Conservation (phyloP, 1,140 invertebrate species). For the Macrobrachium rosenbergii region DNA sequence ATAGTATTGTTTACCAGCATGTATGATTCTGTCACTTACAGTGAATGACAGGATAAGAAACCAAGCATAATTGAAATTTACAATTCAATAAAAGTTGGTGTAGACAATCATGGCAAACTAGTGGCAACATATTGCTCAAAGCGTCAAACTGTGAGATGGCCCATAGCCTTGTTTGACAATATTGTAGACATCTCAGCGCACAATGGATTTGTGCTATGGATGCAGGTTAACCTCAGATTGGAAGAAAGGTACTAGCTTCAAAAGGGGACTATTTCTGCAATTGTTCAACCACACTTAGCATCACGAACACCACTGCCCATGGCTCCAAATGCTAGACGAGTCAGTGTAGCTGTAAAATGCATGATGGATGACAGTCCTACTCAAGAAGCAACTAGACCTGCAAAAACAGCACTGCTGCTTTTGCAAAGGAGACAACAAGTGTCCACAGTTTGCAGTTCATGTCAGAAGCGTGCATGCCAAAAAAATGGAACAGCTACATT, state of each 20-base stretch:
- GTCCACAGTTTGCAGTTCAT: background rate
- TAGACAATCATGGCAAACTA: slow-evolving; percentile 22
- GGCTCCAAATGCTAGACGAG: slow-evolving; percentile 5
- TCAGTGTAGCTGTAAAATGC: background rate
- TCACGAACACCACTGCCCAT: background rate
- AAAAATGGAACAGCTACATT: background rate
- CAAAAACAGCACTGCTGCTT: background rate
- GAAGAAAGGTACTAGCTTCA: background rate
- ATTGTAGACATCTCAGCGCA: background rate
- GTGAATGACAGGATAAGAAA: slow-evolving; percentile 6
- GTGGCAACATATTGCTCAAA: slow-evolving; percentile 9
- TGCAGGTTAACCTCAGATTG: background rate
- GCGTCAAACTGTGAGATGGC: background rate
- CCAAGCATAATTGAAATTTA: background rate
- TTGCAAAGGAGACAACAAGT: background rate
- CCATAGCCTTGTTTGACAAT: background rate
- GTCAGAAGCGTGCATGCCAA: background rate
- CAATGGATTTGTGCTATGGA: background rate
- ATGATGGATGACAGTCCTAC: background rate
- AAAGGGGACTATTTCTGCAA: background rate
- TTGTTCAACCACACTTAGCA: background rate
- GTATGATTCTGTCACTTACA: background rate
- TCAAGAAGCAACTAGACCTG: too few relatives aligned
- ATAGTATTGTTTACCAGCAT: too few relatives aligned
- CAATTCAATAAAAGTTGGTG: background rate